Base-by-base conservation (phyloP, 2,888 invertebrate species). In the Machimus atricapillus region DNA sequence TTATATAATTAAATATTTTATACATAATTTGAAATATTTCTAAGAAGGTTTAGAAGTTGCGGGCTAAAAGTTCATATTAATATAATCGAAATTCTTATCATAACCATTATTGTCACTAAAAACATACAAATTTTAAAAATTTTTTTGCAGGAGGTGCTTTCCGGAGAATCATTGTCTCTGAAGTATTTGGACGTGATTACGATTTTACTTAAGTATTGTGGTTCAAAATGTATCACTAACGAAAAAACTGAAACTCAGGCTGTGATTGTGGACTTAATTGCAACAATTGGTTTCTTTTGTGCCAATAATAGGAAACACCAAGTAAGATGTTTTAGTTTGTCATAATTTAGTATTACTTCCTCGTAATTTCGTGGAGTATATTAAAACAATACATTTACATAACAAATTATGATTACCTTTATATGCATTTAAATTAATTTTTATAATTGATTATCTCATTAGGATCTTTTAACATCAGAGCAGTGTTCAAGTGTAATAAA, bases 211-310 rank as follows among this genome's bases (percentile, higher is more conserved):
- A 91, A 91, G 88, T 91, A 91, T 89, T 91, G 91, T 85, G 90
- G 91, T 16, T 90, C 90, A 87, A 90, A 90, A 89, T 89, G 90
- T 16, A 89, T 90, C 27, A 90, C 89, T 85, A 88, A 89, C 73
- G 91, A 91, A 88, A 92, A 91, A 88, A 91, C 89, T 83, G 93
- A 93, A 90, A 91, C 91, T 43, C 91, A 91, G 87, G 91, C 92
- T 86, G 91, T 93, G 91, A 90, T 93, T 79, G 91, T 93, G 86
- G 93, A 93, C 90, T 90, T 93, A 90, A 91, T 93, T 89, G 92
- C 92, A 86, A 91, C 92, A 86, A 88, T 93, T 89, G 92, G 92
- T 87, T 93, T 92, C 90, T 91, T 92, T 86, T 91, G 91, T 89
- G 91, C 91, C 86, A 93, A 93, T 89, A 92, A 92, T 90, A 91